Conservation (phyloP, 2,888 invertebrate genomes). For the Diarsia mendica region DNA sequence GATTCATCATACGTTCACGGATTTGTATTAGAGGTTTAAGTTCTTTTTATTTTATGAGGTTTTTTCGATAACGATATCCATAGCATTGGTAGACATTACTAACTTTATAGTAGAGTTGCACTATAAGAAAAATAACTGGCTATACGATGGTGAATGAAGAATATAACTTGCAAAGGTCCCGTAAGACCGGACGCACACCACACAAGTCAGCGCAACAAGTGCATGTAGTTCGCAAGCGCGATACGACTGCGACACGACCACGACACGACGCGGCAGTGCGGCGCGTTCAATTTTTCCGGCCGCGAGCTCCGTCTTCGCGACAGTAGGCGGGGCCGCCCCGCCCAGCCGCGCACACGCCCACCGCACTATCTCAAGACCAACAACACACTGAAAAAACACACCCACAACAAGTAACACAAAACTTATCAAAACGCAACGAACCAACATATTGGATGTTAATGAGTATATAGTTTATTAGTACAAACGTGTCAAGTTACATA, state of each 20-base stretch:
- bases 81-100: neutral
- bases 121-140: neutral
- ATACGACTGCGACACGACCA: slow-evolving; percentile 58
- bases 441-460: slow-evolving; percentile 52
- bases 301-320: slow-evolving; percentile 81
- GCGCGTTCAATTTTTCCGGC: slow-evolving; percentile 76
- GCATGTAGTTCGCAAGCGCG: slow-evolving; percentile 55
- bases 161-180: neutral
- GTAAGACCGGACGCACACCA: slow-evolving; percentile 5
- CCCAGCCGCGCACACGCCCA: slow-evolving; percentile 84
- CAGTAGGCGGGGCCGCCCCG: slow-evolving; percentile 83
- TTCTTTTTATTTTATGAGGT: slow-evolving; percentile 23
- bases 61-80: neutral
- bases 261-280: slow-evolving; percentile 46
- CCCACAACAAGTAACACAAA: slow-evolving; percentile 45
- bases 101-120: neutral
- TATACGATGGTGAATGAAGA: neutral
- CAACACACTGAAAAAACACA: slow-evolving; percentile 53
- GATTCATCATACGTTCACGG: neutral
- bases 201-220: slow-evolving; percentile 79
- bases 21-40: slow-evolving; percentile 1
- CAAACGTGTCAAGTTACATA: slow-evolving; percentile 68
- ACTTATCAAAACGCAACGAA: slow-evolving; percentile 50
- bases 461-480: slow-evolving; percentile 61
- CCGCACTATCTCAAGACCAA: slow-evolving; percentile 73